Percentiles rank a stretch among this genome's conserved stretches.
phyloP scores from a whole-genome alignment of 2,888 invertebrate genomes.

The Spatulosminthurus flaviceps region DNA sequence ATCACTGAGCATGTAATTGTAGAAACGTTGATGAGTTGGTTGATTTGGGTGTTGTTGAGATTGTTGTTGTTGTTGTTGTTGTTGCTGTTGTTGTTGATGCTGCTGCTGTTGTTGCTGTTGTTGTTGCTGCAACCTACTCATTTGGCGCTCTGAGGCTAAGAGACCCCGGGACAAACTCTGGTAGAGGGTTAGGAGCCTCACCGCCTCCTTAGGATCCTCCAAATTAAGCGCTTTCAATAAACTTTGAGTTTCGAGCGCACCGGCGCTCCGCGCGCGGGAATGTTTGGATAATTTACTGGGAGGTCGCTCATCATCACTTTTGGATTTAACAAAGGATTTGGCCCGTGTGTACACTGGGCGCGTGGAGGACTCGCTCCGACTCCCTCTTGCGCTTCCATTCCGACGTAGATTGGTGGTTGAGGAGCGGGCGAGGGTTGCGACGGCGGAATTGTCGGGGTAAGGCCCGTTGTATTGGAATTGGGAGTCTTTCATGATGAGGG shows the following conservation, averaged over 20 bases:
- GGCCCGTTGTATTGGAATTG: conserved; percentile 61
- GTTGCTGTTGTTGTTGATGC: conserved; percentile 1
- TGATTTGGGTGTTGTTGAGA: conserved; percentile 32
- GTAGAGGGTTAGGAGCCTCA: conserved; percentile 61
- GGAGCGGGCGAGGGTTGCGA: conserved; percentile 53
- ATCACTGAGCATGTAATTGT: conserved; percentile 43
- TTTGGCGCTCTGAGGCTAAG: conserved; percentile 53
- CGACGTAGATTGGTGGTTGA: conserved; percentile 21
- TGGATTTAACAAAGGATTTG: conserved; percentile 63
- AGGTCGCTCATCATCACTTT: conserved; percentile 63
- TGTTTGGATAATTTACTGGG: conserved; percentile 62
- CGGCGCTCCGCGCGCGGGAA: conserved; percentile 62
- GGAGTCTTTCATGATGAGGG: conserved; percentile 61
- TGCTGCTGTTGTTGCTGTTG: conserved; percentile 36
- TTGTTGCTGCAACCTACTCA: conserved; percentile 41
- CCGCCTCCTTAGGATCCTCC: conserved; percentile 60
- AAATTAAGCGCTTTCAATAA: conserved; percentile 49
- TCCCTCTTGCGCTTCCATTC: background rate
- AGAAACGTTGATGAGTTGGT: conserved; percentile 34
- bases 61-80: conserved; percentile 36
- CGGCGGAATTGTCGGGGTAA: conserved; percentile 61
- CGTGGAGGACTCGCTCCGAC: conserved; percentile 7
- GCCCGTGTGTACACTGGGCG: conserved; percentile 55
- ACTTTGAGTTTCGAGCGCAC: conserved; percentile 62
- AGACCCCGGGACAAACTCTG: conserved; percentile 57